These are phyloP conservation scores for Ancistrus triradiatus DNA, from an alignment of 2,113 vertebrate genomes.

Conservation along the genomic window DNA sequence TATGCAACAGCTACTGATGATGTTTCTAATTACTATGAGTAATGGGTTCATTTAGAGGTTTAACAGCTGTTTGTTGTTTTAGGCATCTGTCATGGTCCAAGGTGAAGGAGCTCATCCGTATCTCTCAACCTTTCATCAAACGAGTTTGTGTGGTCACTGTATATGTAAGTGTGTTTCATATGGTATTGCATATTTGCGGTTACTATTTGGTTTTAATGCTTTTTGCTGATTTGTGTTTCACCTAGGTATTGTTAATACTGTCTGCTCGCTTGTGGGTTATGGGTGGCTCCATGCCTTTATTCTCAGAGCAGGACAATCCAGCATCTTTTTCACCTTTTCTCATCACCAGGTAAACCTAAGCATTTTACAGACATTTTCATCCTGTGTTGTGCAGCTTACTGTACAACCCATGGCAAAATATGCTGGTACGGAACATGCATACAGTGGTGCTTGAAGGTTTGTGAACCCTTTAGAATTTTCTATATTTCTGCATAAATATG, in stretches of 20 bases:
- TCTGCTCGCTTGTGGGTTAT: slow-evolving; percentile 90
- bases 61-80: slow-evolving; percentile 33
- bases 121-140: slow-evolving; percentile 82
- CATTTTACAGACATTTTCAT: no score
- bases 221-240: neutral
- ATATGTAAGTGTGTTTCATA: slow-evolving; percentile 75
- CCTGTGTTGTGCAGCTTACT: no score
- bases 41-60: no score
- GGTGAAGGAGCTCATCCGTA: slow-evolving; percentile 51
- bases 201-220: neutral
- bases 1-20: no score
- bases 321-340: slow-evolving; percentile 90
- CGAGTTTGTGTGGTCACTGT: slow-evolving; percentile 76
- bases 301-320: slow-evolving; percentile 97
- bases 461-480: no score
- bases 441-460: no score
- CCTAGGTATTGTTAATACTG: slow-evolving; percentile 80
- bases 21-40: no score
- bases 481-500: no score
- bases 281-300: slow-evolving; percentile 96
- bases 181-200: neutral
- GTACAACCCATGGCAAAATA: neutral
- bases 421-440: neutral
- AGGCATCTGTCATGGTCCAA: slow-evolving; percentile 57
- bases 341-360: slow-evolving; percentile 78